phyloP scores from a whole-genome alignment of 2,113 vertebrate genomes.

The Sisor rabdophorus region DNA sequence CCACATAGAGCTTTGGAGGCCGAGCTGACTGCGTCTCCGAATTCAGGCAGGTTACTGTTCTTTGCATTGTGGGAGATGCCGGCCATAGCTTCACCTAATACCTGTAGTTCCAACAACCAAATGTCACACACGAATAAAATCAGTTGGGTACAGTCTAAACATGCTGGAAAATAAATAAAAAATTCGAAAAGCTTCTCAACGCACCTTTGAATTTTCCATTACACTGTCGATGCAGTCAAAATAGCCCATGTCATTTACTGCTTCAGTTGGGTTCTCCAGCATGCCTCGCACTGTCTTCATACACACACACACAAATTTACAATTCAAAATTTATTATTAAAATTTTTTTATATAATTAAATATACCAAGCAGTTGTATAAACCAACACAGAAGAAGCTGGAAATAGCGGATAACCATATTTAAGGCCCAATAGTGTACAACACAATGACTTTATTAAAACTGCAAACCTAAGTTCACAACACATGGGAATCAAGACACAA shows the following conservation, averaged over 20 bases:
- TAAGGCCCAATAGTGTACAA: no score
- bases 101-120: constrained; percentile 59
- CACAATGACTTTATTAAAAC: no score
- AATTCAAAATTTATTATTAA: no score
- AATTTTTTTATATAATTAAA: no score
- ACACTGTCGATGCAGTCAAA: constrained; percentile 97
- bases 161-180: neutral
- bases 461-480: no score
- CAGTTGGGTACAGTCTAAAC: neutral
- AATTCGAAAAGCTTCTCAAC: neutral
- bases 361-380: neutral
- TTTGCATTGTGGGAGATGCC: constrained; percentile 97
- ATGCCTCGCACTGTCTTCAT: constrained; percentile 86
- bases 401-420: neutral
- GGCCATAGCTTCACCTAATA: constrained; percentile 95
- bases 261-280: constrained; percentile 92
- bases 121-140: constrained; percentile 14
- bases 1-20: constrained; percentile 95
- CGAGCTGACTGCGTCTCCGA: constrained; percentile 85
- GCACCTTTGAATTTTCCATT: constrained; percentile 98
- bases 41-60: constrained; percentile 90
- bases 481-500: no score
- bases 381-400: neutral
- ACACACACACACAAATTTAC: constrained; percentile 13
- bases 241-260: constrained; percentile 88